Base-by-base conservation (phyloP, 2,113 vertebrate genomes). In the Gasterosteus aculeatus region DNA sequence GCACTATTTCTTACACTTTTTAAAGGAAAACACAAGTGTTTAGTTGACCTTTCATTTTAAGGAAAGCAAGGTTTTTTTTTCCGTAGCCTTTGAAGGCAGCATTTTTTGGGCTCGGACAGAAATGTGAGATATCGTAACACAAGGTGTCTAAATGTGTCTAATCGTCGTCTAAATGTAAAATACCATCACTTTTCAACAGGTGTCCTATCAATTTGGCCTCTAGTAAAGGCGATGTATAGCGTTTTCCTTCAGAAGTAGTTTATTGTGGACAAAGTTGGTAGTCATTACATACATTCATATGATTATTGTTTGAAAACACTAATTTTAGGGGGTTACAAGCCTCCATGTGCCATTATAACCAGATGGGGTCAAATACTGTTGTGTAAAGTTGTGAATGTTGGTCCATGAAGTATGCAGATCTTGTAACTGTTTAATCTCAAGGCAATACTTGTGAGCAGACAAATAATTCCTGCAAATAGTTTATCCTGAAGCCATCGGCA, bases 251-350 rank as follows among this genome's bases (percentile, higher is more conserved):
- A 85, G 72, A 85, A 83, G 84, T 77, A 64, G 72, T 72, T 69
- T 73, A 59, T 18, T 58, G 57, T 75, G 72, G 73, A 78, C 75
- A 77, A 77, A 80, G 70, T 71, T 72, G 38, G 57, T 70, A 29
- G 33, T 72, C 65, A 33, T 77, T 81, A 73, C 77, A 67, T 90
- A 91, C 90, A 93, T 92, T 91, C 85, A 83, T 82, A 47, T 76
- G 53, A 86, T 87, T 71, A 61, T 61, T 80, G 51, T 72, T 78
- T 86, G 5, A 11, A 78, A 82, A 3, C 16, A 67, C 41, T 70
- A 15, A 59, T 78, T 81, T 77, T 16, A n/a, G 33, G 58, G 72
- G 51, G 22, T 51, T 69, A 72, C 57, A 72, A 76, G 63, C 38
- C 62, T 84, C 69, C 58, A 81, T 69, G 82, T 85, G 60, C 70